phyloP scores from a whole-genome alignment of 92 coral and sea anemone species.

The Phymanthus crucifer region DNA sequence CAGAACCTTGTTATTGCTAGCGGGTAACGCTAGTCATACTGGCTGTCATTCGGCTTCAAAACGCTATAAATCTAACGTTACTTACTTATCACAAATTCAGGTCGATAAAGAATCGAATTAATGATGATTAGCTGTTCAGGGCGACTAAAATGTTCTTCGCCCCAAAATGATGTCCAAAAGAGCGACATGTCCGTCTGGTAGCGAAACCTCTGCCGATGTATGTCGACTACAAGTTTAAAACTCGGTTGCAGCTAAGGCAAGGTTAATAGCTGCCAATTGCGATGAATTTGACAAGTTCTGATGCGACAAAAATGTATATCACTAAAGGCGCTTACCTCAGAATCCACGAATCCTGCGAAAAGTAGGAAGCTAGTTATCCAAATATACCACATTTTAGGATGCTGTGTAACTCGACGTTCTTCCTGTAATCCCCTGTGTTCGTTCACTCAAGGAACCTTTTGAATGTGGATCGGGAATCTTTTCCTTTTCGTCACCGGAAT shows the following conservation, averaged over 20 bases:
- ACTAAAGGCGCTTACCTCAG: constrained; percentile 12
- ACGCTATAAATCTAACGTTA: background rate
- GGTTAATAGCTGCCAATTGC: constrained; percentile 16
- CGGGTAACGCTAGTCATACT: background rate
- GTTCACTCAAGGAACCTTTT: constrained; percentile 31
- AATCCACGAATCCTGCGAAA: constrained; percentile 12
- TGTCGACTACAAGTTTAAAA: background rate
- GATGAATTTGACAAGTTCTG: background rate
- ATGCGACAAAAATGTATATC: constrained; percentile 5
- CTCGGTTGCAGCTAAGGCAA: constrained; percentile 10
- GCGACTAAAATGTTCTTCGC: too few species aligned
- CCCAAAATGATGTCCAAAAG: background rate
- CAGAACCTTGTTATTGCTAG: background rate
- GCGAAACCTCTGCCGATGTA: background rate
- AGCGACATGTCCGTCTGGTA: background rate
- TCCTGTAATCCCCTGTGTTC: constrained; percentile 10
- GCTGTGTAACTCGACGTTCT: background rate
- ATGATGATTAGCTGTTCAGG: background rate
- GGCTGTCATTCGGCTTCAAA: background rate
- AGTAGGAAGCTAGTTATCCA: constrained; percentile 12
- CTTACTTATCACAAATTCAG: background rate
- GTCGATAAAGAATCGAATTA: background rate
- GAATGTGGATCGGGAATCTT: constrained; percentile 16
- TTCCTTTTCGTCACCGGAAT: constrained; percentile 40
- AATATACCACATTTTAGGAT: constrained; percentile 16